Evolutionary conservation across 2,888 invertebrate genomes (phyloP), one percentile per base, ranked within the genome.

Genomic region (Prosopocoilus inquinatus): DNA sequence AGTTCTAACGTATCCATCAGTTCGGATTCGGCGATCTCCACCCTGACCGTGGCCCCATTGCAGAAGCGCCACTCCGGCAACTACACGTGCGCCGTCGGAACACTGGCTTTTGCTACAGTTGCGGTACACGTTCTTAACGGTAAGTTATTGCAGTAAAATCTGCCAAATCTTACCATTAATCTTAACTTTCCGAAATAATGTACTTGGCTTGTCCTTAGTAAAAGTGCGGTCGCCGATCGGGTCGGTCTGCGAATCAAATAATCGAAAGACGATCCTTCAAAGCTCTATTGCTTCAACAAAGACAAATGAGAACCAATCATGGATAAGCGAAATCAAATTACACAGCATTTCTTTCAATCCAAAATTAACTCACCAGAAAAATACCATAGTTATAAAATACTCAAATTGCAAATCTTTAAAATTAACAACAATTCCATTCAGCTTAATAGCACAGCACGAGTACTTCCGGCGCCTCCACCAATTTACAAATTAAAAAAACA

Each of bases 41-140:
- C 81, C 34, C 72, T 84, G 66, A 78, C 79, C 57, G 76, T 84
- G 58, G 79, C 79, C 59, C 81, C 79, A 64, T 80, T 84, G 35
- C 79, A 79, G 64, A 81, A 81, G 58, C 78, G 78, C 50, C 82
- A 84, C 68, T 82, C 82, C 32, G 84, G 84, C 53, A 84, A 84
- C 74, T 84, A 84, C 73, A 83, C 82, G 61, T 84, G 84, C 69
- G 71, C 75, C 46, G 74, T 76, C 47, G 75, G 77, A 54, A 70
- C 74, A 48, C 65, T 75, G 61, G 82, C 83, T 54, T 79, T 79
- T 61, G 80, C 82, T 64, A 81, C 82, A 50, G 81, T 84, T 52
- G 80, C 82, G 48, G 83, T 84, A 63, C 84, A 84, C 73, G 83
- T 84, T 63, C 79, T 84, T 61, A 84, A 84, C 71, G 84, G 84